Conservation (phyloP, 2,113 vertebrate genomes). For the Indri indri region DNA sequence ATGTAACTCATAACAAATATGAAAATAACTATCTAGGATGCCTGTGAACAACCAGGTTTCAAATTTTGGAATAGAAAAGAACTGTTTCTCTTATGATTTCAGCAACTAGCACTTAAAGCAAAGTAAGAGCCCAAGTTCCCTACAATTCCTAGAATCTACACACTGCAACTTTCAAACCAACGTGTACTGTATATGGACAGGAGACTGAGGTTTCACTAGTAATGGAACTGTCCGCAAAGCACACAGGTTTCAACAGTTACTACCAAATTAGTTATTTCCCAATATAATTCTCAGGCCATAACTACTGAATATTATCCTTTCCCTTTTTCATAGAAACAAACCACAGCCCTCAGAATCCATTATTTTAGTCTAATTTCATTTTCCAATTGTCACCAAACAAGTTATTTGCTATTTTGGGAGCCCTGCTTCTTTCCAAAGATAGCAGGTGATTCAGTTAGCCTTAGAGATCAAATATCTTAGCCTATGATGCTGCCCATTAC, state of each 20-base stretch:
- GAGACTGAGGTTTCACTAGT: background rate
- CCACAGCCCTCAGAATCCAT: background rate
- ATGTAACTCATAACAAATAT: background rate
- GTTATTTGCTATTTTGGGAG: slow-evolving; percentile 62
- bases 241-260: background rate
- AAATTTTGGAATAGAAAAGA: background rate
- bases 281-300: background rate
- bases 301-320: background rate
- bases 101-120: background rate
- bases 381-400: slow-evolving; percentile 56
- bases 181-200: background rate
- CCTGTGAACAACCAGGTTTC: background rate
- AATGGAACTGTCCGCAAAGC: background rate
- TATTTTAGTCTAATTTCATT: slow-evolving; percentile 51
- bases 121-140: background rate
- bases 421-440: slow-evolving; percentile 67
- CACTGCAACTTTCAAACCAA: background rate
- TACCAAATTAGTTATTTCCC: background rate
- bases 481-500: background rate
- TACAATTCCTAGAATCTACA: background rate
- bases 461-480: slow-evolving; percentile 9
- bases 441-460: slow-evolving; percentile 53
- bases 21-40: background rate
- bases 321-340: background rate
- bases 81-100: background rate